A percentile compares a stretch with the other conserved stretches of the same genome.
phyloP scores from a whole-genome alignment of 2,888 invertebrate genomes.

The Dilophus febrilis region DNA sequence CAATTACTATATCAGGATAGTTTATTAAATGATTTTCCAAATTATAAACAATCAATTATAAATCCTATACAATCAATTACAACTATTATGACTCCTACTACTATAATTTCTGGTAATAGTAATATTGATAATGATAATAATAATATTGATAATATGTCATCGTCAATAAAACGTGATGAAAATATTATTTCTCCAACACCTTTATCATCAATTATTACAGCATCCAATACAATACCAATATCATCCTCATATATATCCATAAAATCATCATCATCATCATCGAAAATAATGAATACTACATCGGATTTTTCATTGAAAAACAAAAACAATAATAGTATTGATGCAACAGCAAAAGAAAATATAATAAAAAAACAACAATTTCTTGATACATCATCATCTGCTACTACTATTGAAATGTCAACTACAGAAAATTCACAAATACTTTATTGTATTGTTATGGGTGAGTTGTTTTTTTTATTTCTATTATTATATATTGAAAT shows the following conservation, averaged over 20 bases:
- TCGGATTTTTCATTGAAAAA: background rate
- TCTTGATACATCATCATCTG: constrained; percentile 9
- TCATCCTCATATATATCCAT: no score
- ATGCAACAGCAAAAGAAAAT: background rate
- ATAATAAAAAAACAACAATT: constrained; percentile 7
- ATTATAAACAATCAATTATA: no score
- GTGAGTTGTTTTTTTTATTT: constrained; percentile 21
- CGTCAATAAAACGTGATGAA: no score
- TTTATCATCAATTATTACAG: no score
- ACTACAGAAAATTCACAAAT: constrained; percentile 15
- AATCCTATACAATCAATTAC: no score
- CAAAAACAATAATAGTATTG: background rate
- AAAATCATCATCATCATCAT: background rate
- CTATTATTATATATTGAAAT: no score
- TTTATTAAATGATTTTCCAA: background rate
- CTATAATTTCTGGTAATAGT: no score
- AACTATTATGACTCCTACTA: no score
- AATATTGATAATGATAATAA: no score
- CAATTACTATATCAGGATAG: constrained; percentile 10
- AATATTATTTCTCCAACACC: no score
- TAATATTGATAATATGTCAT: no score
- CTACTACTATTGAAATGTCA: constrained; percentile 9
- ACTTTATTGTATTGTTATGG: constrained; percentile 30
- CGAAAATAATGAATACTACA: background rate
- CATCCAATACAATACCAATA: no score